These are phyloP conservation scores for Paracentrotus lividus DNA, from an alignment of 53 echinoderm and acorn worm genomes.

Conservation along the genomic window DNA sequence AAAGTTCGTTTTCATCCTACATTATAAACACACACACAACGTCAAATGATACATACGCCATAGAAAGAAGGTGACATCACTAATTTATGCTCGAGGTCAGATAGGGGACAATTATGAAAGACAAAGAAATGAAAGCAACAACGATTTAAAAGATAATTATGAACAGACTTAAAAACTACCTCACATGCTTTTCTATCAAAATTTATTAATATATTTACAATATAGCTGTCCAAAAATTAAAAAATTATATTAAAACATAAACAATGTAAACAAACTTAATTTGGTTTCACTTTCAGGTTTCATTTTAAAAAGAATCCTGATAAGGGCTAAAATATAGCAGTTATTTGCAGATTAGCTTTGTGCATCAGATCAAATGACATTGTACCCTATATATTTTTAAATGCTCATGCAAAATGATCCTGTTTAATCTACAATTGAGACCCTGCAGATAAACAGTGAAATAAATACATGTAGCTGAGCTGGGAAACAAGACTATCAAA, in stretches of 20 bases:
- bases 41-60: conserved; percentile 6
- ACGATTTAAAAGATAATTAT: background rate
- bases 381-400: background rate
- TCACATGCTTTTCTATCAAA: too few relatives aligned
- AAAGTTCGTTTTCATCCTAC: conserved; percentile 43
- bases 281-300: background rate
- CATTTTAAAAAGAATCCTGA: background rate
- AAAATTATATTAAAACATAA: background rate
- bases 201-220: background rate
- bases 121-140: background rate
- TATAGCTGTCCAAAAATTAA: background rate
- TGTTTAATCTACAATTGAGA: background rate
- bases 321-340: background rate
- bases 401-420: background rate
- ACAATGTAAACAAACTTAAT: background rate
- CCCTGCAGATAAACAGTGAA: background rate
- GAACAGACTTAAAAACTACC: too few relatives aligned
- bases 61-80: conserved; percentile 47
- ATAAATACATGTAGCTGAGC: background rate
- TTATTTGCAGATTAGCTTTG: background rate
- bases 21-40: background rate
- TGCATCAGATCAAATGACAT: background rate
- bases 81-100: conserved; percentile 39
- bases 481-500: conserved; percentile 18
- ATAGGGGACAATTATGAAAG: conserved; percentile 28